Percentiles rank a stretch among this genome's conserved stretches.
Conservation (phyloP, 1,140 invertebrate species). For the Triops cancriformis region DNA sequence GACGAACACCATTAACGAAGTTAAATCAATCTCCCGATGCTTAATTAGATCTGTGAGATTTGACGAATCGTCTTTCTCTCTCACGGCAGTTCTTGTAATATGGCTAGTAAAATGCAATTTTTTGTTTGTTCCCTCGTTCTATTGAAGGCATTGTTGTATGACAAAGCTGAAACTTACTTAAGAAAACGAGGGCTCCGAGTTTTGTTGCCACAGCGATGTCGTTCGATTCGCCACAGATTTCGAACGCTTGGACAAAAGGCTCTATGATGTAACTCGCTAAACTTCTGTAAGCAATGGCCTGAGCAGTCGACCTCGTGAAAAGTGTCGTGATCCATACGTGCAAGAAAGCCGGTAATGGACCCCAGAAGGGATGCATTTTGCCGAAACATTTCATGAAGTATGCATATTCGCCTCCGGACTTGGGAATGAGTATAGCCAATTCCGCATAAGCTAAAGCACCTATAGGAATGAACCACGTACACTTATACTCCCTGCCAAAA, state of each 20-base stretch:
- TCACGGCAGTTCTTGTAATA: no score
- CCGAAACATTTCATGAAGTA: conserved; percentile 36
- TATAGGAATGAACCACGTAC: conserved; percentile 6
- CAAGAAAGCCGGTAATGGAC: conserved; percentile 36
- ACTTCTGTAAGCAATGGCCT: conserved; percentile 30
- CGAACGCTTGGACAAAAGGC: conserved; percentile 62
- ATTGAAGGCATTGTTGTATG: no score
- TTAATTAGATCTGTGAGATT: no score
- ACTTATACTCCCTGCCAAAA: no score
- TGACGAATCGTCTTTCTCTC: no score
- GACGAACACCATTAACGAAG: no score
- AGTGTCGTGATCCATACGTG: conserved; percentile 38
- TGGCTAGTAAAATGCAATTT: no score
- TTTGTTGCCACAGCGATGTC: background rate
- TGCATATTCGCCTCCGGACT: conserved; percentile 40
- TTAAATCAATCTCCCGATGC: no score
- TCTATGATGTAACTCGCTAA: conserved; percentile 70
- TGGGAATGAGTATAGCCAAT: conserved; percentile 44
- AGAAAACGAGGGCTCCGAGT: background rate
- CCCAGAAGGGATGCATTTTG: conserved; percentile 30
- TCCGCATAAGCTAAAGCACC: conserved; percentile 46
- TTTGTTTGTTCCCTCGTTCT: no score
- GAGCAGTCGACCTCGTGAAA: conserved; percentile 37
- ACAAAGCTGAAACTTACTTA: no score
- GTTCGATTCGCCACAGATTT: background rate